Percentiles rank a stretch among this genome's conserved stretches.
phyloP scores from a whole-genome alignment of 2,888 invertebrate genomes.

The Apodemia zela region DNA sequence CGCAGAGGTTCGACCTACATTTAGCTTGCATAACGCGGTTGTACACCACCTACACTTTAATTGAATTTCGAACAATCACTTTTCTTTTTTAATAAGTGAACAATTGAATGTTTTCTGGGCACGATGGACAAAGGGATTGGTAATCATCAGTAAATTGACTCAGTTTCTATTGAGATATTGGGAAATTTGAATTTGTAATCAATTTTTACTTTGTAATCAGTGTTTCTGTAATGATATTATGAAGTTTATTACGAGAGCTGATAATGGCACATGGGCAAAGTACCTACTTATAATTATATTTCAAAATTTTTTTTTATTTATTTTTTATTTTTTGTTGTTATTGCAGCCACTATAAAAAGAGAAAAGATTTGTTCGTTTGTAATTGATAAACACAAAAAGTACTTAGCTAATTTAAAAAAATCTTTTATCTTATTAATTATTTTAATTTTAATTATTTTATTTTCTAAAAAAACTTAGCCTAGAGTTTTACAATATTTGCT shows the following conservation, averaged over 20 bases:
- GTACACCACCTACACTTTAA: constrained; percentile 39
- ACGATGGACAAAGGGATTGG: constrained; percentile 17
- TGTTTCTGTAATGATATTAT: constrained; percentile 6
- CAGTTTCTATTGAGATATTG: background rate
- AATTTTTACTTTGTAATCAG: background rate
- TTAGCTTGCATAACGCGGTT: constrained; percentile 43
- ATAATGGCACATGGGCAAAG: background rate
- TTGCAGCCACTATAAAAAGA: too few relatives aligned
- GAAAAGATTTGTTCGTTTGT: too few relatives aligned
- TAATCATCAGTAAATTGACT: constrained; percentile 14
- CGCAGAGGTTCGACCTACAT: constrained; percentile 43
- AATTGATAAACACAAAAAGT: too few relatives aligned
- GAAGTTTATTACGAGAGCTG: background rate
- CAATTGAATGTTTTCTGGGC: constrained; percentile 16
- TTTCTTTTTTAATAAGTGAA: constrained; percentile 19
- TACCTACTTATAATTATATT: too few relatives aligned
- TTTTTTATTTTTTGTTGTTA: too few relatives aligned
- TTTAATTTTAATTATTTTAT: too few relatives aligned
- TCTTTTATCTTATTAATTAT: too few relatives aligned
- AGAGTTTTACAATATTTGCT: too few relatives aligned
- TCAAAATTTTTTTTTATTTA: too few relatives aligned
- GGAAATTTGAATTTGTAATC: constrained; percentile 7
- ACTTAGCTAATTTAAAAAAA: too few relatives aligned
- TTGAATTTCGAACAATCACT: constrained; percentile 39
- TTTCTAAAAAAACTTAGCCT: too few relatives aligned